phyloP scores from a whole-genome alignment of 2,888 invertebrate species.

The Pachliopta kotzebuea region DNA sequence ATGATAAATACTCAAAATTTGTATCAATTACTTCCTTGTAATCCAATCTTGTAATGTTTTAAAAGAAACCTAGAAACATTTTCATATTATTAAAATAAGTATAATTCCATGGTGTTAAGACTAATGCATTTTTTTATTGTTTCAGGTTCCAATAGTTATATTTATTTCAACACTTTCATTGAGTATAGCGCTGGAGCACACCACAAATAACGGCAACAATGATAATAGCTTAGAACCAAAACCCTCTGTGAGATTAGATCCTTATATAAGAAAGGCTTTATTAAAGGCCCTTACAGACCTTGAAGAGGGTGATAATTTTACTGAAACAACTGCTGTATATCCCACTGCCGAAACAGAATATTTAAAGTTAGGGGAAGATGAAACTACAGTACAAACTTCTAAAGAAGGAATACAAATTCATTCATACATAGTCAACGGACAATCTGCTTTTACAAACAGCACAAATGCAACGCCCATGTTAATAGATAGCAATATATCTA shows the following conservation, averaged over 20 bases:
- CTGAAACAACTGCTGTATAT: conserved; percentile 56
- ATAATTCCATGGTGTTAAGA: background rate
- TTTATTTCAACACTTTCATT: conserved; percentile 18
- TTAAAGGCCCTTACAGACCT: conserved; percentile 88
- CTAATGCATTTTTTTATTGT: conserved; percentile 9
- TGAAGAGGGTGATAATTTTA: conserved; percentile 80
- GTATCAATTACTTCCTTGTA: too few species aligned
- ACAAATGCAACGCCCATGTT: conserved; percentile 55
- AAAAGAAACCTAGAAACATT: too few species aligned
- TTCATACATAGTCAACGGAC: conserved; percentile 77
- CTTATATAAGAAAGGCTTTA: conserved; percentile 87
- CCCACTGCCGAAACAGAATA: conserved; percentile 61
- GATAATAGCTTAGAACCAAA: conserved; percentile 69
- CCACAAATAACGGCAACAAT: conserved; percentile 15
- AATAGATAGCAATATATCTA: conserved; percentile 66
- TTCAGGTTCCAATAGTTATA: conserved; percentile 22
- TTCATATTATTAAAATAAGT: too few species aligned
- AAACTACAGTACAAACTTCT: conserved; percentile 38
- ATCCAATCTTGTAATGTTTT: too few species aligned
- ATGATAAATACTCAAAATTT: too few species aligned
- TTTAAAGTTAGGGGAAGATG: conserved; percentile 55
- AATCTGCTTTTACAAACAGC: conserved; percentile 62
- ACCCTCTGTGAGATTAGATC: conserved; percentile 84
- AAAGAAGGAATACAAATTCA: conserved; percentile 76
- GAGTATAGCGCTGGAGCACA: conserved; percentile 15